Conservation (phyloP, 2,888 invertebrate species). For the Oeneis ivallda region DNA sequence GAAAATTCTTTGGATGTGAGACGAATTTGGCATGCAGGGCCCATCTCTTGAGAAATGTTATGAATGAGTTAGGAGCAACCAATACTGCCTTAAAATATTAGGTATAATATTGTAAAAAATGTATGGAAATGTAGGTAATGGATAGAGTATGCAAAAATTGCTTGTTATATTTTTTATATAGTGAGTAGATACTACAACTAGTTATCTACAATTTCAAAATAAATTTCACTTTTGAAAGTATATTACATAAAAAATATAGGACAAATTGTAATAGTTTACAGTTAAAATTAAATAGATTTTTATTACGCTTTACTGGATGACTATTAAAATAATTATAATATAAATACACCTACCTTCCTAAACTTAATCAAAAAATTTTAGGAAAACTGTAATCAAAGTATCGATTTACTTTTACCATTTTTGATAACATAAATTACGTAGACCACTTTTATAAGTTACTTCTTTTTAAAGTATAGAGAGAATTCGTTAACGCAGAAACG, state of each 20-base stretch:
- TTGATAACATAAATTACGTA: too few relatives aligned
- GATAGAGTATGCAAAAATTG: neutral
- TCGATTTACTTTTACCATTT: too few relatives aligned
- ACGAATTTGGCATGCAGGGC: conserved; percentile 38
- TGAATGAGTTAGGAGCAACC: neutral
- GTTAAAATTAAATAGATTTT: neutral
- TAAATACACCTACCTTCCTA: too few relatives aligned
- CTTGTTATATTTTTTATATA: neutral
- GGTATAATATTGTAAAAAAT: conserved; percentile 1
- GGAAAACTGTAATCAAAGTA: neutral
- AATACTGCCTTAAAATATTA: conserved; percentile 12
- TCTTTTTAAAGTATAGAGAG: too few relatives aligned
- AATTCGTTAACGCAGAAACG: too few relatives aligned
- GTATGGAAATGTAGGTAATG: neutral
- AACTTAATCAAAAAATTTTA: neutral
- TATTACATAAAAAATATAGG: neutral
- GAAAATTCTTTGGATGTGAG: conserved; percentile 33
- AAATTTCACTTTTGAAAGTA: neutral
- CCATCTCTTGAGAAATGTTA: conserved; percentile 20
- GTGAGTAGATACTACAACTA: too few relatives aligned
- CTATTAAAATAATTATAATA: too few relatives aligned
- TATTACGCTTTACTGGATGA: neutral
- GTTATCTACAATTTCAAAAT: neutral
- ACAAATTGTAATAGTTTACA: neutral
- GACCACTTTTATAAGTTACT: too few relatives aligned